Conservation (phyloP, 2,113 vertebrate genomes). For the Condylura cristata region DNA sequence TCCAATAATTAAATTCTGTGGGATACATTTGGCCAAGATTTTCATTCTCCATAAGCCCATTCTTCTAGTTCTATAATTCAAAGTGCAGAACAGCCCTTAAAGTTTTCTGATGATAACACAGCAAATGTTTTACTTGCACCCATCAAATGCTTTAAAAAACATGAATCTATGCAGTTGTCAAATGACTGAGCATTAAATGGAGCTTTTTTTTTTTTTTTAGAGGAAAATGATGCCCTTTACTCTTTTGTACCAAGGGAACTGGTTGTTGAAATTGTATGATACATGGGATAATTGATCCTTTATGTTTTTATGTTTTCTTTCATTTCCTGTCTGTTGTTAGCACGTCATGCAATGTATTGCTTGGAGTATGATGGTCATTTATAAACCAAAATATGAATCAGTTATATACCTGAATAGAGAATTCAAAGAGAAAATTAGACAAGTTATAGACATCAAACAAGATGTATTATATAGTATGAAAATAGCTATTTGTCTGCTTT, state of each 20-base stretch:
- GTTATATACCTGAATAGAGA: not conserved
- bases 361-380: slow-evolving; percentile 35
- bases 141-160: slow-evolving; percentile 23
- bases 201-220: not conserved
- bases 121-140: not conserved
- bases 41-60: not conserved
- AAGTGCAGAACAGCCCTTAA: not conserved
- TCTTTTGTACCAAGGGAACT: not conserved
- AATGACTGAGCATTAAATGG: slow-evolving; percentile 6
- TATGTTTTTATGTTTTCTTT: not conserved
- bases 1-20: not conserved
- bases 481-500: not conserved
- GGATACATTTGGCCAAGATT: not conserved
- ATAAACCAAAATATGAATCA: not conserved
- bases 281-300: not conserved
- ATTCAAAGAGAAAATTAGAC: not conserved
- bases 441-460: not conserved
- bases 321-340: not conserved
- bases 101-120: not conserved
- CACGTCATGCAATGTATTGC: not conserved
- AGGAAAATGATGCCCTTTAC: slow-evolving; percentile 33
- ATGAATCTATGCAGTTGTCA: not conserved
- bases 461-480: not conserved
- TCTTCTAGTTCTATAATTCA: not conserved
- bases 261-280: not conserved